Evolutionary conservation across 2,888 invertebrate species (phyloP).

Genomic region (Morpho helenor): DNA sequence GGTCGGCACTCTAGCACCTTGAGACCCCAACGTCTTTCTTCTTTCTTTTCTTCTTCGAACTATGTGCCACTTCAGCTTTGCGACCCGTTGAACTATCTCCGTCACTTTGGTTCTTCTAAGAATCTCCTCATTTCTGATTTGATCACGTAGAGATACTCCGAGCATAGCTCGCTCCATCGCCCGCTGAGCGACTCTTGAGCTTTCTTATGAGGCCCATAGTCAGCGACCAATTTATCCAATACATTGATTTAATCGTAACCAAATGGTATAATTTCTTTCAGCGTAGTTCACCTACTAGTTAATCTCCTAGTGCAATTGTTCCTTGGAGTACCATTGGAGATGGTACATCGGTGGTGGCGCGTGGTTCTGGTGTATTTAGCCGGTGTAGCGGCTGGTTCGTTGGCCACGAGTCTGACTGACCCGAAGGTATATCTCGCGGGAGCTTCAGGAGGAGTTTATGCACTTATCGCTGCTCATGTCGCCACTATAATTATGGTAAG

Average conservation of each 20-base stretch:
- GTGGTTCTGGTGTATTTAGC: slow-evolving; percentile 90
- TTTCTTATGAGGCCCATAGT: too few relatives aligned
- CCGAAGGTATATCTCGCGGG: slow-evolving; percentile 92
- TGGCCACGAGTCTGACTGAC: slow-evolving; percentile 89
- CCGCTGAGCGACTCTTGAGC: too few relatives aligned
- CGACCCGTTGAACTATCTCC: too few relatives aligned
- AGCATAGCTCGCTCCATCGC: too few relatives aligned
- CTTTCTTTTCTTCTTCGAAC: too few relatives aligned
- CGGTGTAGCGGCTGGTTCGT: slow-evolving; percentile 91
- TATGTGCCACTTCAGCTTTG: too few relatives aligned
- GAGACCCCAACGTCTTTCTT: too few relatives aligned
- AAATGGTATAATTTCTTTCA: slow-evolving; percentile 46
- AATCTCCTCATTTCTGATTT: too few relatives aligned
- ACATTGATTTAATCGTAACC: neutral
- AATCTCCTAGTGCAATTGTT: slow-evolving; percentile 95
- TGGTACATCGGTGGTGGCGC: slow-evolving; percentile 98
- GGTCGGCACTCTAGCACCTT: too few relatives aligned
- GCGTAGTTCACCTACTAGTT: slow-evolving; percentile 91
- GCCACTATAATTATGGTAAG: slow-evolving; percentile 93
- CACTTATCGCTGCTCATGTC: slow-evolving; percentile 94
- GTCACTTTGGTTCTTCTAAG: too few relatives aligned
- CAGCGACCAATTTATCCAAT: too few relatives aligned
- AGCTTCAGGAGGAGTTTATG: slow-evolving; percentile 97
- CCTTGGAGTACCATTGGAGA: slow-evolving; percentile 95
- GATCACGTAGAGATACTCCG: too few relatives aligned